Evolutionary conservation across 2,888 invertebrate species (phyloP), one percentile per base, ranked within the genome.

Genomic region (Gastrophysa polygoni): DNA sequence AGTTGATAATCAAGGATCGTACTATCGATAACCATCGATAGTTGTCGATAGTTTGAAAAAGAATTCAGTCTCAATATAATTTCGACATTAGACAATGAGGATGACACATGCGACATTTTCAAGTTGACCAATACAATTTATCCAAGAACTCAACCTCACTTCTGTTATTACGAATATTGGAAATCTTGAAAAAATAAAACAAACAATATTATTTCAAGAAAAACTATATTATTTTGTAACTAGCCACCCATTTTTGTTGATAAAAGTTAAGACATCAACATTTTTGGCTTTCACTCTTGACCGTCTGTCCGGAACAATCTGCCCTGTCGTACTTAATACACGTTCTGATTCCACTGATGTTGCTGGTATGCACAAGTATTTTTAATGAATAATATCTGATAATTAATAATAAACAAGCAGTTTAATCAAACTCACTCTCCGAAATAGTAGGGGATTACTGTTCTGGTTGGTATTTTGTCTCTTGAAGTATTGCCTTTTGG

Each of bases 1-100:
- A 44, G 24, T 46, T 46, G 56, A 56, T 56, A 56, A 8, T 56
- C 20, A 11, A 8, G 44, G 24, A n/a, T 14, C 11, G 11, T 3
- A 56, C 56, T 47, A 56, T 56, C 56, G 47, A 57, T 57, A 49
- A 47, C 14, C 32, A 48, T 57, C 57, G 57, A 48, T 57, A 48
- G 48, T 57, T 57, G 17, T 51, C 17, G 48, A 47, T 51, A 38
- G 38, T 38, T 11, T 44, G 11, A 11, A 44, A 16, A 44, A 44
- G 14, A 18, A 11, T 14, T 44, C 17, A 44, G 38, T 38, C n/a
- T 38, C n/a, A 38, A 3, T 14, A 38, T 14, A 38, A 11, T 11
- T 11, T 16, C 10, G 38, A 16, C 38, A 11, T 14, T 14, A 38
- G n/a, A 16, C 38, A 16, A 11, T 16, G n/a, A 38, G 16, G n/a